Percentiles rank a stretch among this genome's conserved stretches.
phyloP scores from a whole-genome alignment of 2,797 vertebrate genomes.

The Betta splendens region DNA sequence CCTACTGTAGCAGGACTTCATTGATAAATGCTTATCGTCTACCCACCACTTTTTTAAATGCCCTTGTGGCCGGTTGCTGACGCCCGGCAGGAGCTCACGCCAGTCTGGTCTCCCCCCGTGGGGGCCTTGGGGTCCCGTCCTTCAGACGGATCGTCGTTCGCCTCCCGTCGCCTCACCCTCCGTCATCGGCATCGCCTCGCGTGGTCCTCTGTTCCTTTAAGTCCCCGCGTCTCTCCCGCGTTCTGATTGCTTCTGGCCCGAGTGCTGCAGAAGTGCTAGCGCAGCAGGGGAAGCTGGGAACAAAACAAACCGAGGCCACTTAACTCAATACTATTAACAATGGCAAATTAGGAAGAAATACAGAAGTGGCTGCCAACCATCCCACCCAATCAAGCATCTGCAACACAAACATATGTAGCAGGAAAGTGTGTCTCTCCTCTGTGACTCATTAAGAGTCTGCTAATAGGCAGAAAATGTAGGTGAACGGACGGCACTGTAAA shows the following conservation, averaged over 20 bases:
- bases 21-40: not conserved
- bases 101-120: constrained; percentile 22
- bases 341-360: constrained; percentile 68
- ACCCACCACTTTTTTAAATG: no score
- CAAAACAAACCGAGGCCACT: constrained; percentile 68
- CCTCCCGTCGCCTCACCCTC: constrained; percentile 56
- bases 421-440: constrained; percentile 46
- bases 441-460: constrained; percentile 78
- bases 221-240: constrained; percentile 7
- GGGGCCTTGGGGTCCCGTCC: constrained; percentile 39
- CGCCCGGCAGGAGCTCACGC: constrained; percentile 49
- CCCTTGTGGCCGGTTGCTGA: no score
- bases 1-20: not conserved
- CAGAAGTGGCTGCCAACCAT: constrained; percentile 47
- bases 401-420: constrained; percentile 18
- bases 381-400: constrained; percentile 51
- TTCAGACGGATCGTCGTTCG: constrained; percentile 48
- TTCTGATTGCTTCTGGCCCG: constrained; percentile 37
- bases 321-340: constrained; percentile 69
- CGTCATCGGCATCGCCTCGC: constrained; percentile 60
- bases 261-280: constrained; percentile 50
- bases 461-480: constrained; percentile 71
- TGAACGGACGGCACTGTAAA: constrained; percentile 65
- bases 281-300: constrained; percentile 64
- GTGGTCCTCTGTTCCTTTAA: constrained; percentile 35